Evolutionary conservation across 2,888 invertebrate species (phyloP).

Genomic region (Drosophila koepferae): DNA sequence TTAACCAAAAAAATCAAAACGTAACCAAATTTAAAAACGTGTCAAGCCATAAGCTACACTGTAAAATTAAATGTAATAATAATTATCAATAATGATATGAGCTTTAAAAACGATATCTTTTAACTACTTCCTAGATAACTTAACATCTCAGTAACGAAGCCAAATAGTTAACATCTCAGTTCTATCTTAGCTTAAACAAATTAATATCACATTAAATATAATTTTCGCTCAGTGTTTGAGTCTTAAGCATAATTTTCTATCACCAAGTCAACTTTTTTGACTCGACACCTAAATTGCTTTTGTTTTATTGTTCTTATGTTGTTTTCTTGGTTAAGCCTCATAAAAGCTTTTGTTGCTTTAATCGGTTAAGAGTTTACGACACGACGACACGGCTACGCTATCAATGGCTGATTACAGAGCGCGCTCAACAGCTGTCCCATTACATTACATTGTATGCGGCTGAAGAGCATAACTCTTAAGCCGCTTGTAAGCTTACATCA

Average conservation of each 20-base stretch:
- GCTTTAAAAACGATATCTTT: too few species aligned
- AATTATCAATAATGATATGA: neutral
- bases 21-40: conserved; percentile 34
- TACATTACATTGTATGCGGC: conserved; percentile 50
- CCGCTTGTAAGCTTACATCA: conserved; percentile 44
- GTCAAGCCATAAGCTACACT: conserved; percentile 55
- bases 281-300: conserved; percentile 5
- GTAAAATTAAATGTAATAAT: neutral
- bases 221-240: conserved; percentile 18
- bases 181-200: neutral
- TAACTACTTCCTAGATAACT: too few species aligned
- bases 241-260: conserved; percentile 44
- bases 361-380: conserved; percentile 34
- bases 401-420: conserved; percentile 56
- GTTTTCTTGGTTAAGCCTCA: conserved; percentile 17
- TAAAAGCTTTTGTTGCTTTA: conserved; percentile 44
- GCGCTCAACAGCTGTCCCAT: conserved; percentile 37
- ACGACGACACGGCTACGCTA: conserved; percentile 20
- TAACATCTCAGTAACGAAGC: neutral
- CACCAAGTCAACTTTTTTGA: conserved; percentile 37
- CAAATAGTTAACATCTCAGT: too few species aligned
- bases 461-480: conserved; percentile 31
- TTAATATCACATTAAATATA: neutral
- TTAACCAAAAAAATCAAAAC: conserved; percentile 8
- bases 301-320: neutral